Conservation (phyloP, 92 coral and sea anemone species). For the Pocillopora grandis region DNA sequence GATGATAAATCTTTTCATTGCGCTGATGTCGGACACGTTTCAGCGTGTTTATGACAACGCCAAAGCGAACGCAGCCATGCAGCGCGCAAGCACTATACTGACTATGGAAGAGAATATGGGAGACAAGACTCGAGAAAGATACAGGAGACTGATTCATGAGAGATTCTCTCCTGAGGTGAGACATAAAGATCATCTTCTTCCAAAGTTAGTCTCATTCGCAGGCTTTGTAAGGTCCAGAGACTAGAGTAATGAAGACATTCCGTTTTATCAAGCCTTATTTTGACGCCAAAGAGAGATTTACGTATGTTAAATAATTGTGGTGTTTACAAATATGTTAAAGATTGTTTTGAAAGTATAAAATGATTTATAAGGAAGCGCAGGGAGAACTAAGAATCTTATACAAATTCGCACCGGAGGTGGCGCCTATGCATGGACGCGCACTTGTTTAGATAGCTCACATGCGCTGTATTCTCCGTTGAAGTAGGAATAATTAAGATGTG, state of each 20-base stretch:
- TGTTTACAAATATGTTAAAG: neutral
- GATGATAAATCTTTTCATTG: constrained; percentile 91
- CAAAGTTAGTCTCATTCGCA: neutral
- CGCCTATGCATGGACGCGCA: too few species aligned
- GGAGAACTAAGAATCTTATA: too few species aligned
- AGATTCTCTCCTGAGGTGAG: constrained; percentile 88
- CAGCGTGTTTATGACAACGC: constrained; percentile 99
- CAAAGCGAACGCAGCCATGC: constrained; percentile 97
- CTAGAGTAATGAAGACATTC: neutral
- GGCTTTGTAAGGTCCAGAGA: neutral
- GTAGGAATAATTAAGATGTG: too few species aligned
- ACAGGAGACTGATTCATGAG: constrained; percentile 60
- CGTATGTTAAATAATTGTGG: neutral
- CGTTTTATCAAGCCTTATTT: neutral
- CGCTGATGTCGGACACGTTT: constrained; percentile 99
- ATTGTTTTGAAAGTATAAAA: neutral
- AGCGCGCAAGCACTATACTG: constrained; percentile 87
- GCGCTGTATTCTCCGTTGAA: too few species aligned
- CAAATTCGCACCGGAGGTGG: too few species aligned
- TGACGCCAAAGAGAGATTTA: neutral
- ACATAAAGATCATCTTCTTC: neutral
- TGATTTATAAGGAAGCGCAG: too few species aligned
- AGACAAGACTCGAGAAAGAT: constrained; percentile 58
- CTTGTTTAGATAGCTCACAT: too few species aligned
- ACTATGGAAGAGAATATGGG: constrained; percentile 87